phyloP scores from a whole-genome alignment of 2,888 invertebrate species.

The Hyposoter dolosus region DNA sequence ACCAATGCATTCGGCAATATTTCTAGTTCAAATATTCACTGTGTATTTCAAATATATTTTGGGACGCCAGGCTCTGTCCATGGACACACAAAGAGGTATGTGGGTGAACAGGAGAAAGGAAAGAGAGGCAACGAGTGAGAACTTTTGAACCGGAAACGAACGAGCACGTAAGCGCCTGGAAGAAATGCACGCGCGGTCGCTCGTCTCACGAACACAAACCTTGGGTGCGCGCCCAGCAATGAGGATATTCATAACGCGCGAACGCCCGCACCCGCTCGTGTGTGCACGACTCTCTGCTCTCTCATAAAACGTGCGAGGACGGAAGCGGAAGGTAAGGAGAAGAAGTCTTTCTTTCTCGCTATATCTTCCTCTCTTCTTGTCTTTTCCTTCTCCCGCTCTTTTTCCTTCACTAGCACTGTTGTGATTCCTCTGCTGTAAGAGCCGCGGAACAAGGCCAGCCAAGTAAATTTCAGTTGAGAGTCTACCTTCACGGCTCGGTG shows the following conservation, averaged over 20 bases:
- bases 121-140: not conserved
- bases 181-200: constrained; percentile 75
- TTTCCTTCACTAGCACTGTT: constrained; percentile 20
- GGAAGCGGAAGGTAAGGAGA: constrained; percentile 65
- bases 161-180: constrained; percentile 76
- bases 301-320: constrained; percentile 75
- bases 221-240: constrained; percentile 65
- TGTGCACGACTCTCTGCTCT: constrained; percentile 72
- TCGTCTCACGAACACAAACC: constrained; percentile 71
- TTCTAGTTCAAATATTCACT: not conserved
- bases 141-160: constrained; percentile 71
- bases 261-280: constrained; percentile 77
- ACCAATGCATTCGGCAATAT: not conserved
- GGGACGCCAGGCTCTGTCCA: not conserved
- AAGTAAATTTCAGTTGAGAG: constrained; percentile 61
- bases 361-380: constrained; percentile 3
- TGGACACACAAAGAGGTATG: constrained; percentile 7
- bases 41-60: constrained; percentile 36
- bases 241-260: constrained; percentile 79
- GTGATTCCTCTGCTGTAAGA: constrained; percentile 56
- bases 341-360: constrained; percentile 32
- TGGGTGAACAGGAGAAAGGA: not conserved
- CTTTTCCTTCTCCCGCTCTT: constrained; percentile 6
- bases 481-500: constrained; percentile 62
- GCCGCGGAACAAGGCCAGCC: constrained; percentile 53